Conservation (phyloP, 2,888 invertebrate species). For the Eupithecia subumbrata region DNA sequence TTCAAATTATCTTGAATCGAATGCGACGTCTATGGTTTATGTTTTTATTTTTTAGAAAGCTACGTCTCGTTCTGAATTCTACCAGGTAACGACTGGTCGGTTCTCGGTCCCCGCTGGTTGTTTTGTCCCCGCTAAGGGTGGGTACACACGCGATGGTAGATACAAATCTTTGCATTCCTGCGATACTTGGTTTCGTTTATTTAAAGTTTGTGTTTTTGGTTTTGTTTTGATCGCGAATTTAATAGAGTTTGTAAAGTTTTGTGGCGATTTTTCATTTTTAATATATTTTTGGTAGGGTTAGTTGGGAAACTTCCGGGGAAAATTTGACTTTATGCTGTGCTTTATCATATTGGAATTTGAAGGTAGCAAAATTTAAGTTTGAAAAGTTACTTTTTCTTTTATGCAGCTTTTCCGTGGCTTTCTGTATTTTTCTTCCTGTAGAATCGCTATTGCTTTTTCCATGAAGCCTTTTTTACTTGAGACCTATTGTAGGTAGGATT, state of each 20-base stretch:
- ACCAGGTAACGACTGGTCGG: conserved; percentile 63
- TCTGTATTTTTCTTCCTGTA: background rate
- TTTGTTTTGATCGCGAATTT: conserved; percentile 10
- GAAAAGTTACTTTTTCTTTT: background rate
- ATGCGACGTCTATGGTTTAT: conserved; percentile 13
- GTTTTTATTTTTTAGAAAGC: conserved; percentile 12
- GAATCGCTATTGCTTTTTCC: background rate
- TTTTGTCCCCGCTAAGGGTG: conserved; percentile 68
- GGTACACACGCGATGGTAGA: conserved; percentile 59
- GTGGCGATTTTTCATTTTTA: background rate
- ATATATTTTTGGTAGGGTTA: background rate
- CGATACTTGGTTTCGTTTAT: conserved; percentile 22
- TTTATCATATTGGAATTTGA: background rate
- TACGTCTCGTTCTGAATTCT: conserved; percentile 56
- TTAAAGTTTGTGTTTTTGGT: conserved; percentile 16
- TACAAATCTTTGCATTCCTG: conserved; percentile 33
- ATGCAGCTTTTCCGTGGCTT: background rate
- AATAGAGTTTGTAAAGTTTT: conserved; percentile 21
- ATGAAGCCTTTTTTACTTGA: background rate
- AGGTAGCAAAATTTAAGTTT: background rate
- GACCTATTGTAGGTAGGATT: background rate
- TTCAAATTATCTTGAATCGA: background rate
- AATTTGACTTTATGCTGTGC: background rate
- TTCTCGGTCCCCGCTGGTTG: conserved; percentile 52
- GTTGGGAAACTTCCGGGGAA: background rate